A percentile compares a stretch with the other conserved stretches of the same genome.
Conservation (phyloP, 2,888 invertebrate genomes). For the Tenthredo amoena region DNA sequence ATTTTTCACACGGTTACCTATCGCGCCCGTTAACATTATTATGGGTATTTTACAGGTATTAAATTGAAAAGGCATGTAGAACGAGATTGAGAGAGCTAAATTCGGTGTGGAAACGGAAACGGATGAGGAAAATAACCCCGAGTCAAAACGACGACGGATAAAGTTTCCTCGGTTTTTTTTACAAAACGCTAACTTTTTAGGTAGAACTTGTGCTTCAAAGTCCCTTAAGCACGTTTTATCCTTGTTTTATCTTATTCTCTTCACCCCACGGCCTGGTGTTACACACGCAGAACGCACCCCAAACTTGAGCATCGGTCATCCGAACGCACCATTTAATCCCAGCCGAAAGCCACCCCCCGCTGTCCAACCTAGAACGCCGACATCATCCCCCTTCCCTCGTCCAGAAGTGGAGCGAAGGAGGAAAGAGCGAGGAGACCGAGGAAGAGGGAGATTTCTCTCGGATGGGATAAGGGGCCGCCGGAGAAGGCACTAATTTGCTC, state of each 20-base stretch:
- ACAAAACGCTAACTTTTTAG: neutral
- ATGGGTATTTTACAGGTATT: neutral
- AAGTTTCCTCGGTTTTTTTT: neutral
- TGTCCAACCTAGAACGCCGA: constrained; percentile 51
- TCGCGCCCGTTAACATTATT: neutral
- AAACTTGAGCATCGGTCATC: constrained; percentile 75
- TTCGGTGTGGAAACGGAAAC: neutral
- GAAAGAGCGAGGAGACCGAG: constrained; percentile 8
- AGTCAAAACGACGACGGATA: neutral
- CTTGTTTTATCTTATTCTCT: constrained; percentile 76
- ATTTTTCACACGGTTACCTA: constrained; percentile 38
- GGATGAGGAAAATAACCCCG: neutral
- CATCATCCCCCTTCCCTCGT: neutral
- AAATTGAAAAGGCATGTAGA: neutral
- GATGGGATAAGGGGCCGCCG: constrained; percentile 61
- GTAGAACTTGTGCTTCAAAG: constrained; percentile 1
- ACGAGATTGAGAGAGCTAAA: neutral
- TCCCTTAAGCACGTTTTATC: constrained; percentile 68
- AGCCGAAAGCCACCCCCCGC: constrained; percentile 72
- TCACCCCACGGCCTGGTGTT: constrained; percentile 61
- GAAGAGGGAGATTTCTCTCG: constrained; percentile 57
- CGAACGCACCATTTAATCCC: constrained; percentile 77
- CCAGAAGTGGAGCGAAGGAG: constrained; percentile 55
- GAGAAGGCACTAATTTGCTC: constrained; percentile 74
- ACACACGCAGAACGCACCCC: constrained; percentile 57